phyloP scores from a whole-genome alignment of 2,797 vertebrate species.

The Gymnothorax reevesii region DNA sequence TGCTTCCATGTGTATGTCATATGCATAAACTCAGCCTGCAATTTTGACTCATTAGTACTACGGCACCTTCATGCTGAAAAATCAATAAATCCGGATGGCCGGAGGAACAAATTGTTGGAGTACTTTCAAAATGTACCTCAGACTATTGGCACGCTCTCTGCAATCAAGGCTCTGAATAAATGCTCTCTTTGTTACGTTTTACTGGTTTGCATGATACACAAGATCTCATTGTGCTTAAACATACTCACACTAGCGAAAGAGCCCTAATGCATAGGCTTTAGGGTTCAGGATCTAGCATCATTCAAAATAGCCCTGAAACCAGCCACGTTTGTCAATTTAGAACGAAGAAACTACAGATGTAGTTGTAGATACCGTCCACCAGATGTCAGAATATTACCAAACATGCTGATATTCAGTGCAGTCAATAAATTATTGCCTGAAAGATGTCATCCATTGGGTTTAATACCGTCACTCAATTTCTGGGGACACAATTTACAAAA shows the following conservation, averaged over 20 bases:
- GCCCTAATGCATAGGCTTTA: not conserved
- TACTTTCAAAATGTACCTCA: too few species aligned
- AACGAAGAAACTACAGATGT: not conserved
- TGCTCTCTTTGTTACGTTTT: not conserved
- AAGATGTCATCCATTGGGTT: not conserved
- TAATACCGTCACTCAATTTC: not conserved
- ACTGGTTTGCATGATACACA: not conserved
- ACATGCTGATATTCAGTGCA: not conserved
- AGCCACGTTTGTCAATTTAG: too few species aligned
- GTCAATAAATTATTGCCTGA: not conserved
- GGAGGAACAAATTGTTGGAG: too few species aligned
- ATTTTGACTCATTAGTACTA: too few species aligned
- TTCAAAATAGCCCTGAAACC: too few species aligned
- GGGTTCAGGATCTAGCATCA: too few species aligned
- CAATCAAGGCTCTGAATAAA: not conserved
- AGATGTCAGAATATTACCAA: conserved; percentile 22
- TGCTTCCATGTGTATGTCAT: too few species aligned
- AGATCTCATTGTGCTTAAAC: not conserved
- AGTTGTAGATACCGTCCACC: conserved; percentile 7
- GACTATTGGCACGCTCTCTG: too few species aligned
- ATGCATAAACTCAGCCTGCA: too few species aligned
- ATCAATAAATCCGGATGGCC: too few species aligned
- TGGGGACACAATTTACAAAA: not conserved
- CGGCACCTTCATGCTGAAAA: too few species aligned
- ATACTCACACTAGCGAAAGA: not conserved